phyloP scores from a whole-genome alignment of 1,140 invertebrate species.

The Pararge aegeria region DNA sequence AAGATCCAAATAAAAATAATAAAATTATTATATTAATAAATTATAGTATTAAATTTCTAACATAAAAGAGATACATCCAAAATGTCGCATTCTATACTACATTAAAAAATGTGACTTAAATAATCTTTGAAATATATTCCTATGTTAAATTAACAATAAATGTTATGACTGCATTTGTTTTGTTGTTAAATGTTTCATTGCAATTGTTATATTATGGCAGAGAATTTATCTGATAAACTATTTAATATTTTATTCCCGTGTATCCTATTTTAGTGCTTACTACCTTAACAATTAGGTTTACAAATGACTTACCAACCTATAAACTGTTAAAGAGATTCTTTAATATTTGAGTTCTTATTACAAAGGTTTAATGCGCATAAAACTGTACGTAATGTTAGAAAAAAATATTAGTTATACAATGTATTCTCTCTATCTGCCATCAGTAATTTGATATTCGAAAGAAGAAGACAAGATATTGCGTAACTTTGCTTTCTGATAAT shows the following conservation, averaged over 20 bases:
- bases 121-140: constrained; percentile 5
- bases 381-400: no score
- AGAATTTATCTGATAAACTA: constrained; percentile 3
- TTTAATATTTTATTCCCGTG: constrained; percentile 6
- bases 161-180: neutral
- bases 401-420: no score
- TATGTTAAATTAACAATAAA: neutral
- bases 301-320: constrained; percentile 9
- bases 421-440: no score
- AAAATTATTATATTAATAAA: no score
- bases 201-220: constrained; percentile 8
- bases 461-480: no score
- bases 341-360: neutral
- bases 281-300: constrained; percentile 7
- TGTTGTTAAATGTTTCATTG: neutral
- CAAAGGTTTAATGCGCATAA: neutral
- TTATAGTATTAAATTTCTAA: neutral
- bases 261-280: constrained; percentile 5
- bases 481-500: no score
- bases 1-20: no score
- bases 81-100: no score
- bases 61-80: neutral
- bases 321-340: neutral
- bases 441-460: no score
- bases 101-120: neutral